Base-by-base conservation (phyloP, 2,797 vertebrate species). In the Artibeus jamaicensis region DNA sequence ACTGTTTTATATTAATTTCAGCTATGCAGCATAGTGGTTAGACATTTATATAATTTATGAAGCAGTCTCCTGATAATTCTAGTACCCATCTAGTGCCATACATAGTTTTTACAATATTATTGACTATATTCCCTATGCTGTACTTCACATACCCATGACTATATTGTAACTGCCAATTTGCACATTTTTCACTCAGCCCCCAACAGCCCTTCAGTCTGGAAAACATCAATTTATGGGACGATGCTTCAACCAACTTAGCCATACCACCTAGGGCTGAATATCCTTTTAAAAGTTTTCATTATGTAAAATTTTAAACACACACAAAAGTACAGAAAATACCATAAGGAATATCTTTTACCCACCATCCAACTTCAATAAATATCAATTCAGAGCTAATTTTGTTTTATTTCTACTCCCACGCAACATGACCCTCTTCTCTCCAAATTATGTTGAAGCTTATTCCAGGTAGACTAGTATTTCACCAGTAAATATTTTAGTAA, bases 361-460 rank as follows among this genome's bases (percentile, higher is more conserved):
- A 22, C 7, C 11, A 2, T 6, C 46, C 42, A 86, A 39, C 3
- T 79, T 89, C 29, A 71, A 15, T 46, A 67, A 57, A 67, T 73
- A 79, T 29, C 7, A 48, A 15, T 57, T 90, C 44, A 26, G 21
- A 73, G 26, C 32, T 46, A 57, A 50, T n/a, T 44, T 91, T 73
- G 46, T 68, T 93, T 92, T 48, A 74, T 74, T 9, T 73, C 12
- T 59, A 16, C 26, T 65, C 5, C 18, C 12, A 12, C 5, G 11
- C 15, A 59, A n/a, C 12, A 71, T 0, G 9, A 39, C 15, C 16
- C 3, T 10, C 2, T 4, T 15, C 10, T 12, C 24, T 6, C n/a
- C 44, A 16, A 70, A 44, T 86, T 78, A 82, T 91, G 86, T 68
- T 55, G 37, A 82, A 86, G 26, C 8, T 82, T 68, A 37, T 55